Conservation (phyloP, 2,888 invertebrate species). For the Rotaria sp. region DNA sequence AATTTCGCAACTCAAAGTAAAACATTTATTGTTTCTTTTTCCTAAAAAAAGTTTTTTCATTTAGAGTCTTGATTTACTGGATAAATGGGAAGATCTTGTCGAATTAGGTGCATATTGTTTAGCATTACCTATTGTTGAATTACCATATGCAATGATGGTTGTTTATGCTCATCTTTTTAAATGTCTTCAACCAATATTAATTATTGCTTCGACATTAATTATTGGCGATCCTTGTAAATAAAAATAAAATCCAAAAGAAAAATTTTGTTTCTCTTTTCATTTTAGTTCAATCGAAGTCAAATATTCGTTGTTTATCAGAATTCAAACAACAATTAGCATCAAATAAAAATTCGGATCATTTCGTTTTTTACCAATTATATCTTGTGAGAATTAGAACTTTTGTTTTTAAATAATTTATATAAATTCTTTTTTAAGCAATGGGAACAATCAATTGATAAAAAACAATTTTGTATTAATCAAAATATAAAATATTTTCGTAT, state of each 20-base stretch:
- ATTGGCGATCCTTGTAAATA: conserved; percentile 10
- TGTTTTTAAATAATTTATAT: background rate
- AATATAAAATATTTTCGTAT: background rate
- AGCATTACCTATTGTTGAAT: background rate
- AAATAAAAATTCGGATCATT: conserved; percentile 7
- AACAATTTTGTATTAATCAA: background rate
- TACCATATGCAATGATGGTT: conserved; percentile 11
- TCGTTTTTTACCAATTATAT: background rate
- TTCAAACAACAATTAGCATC: background rate
- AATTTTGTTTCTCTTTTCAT: background rate
- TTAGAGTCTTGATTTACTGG: conserved; percentile 11
- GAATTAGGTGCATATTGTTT: conserved; percentile 5
- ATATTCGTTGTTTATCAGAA: background rate
- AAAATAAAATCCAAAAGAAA: no score
- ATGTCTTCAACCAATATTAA: conserved; percentile 7
- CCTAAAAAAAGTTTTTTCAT: background rate
- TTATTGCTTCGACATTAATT: background rate
- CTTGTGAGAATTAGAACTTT: background rate
- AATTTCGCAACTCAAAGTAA: background rate
- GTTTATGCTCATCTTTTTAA: conserved; percentile 19
- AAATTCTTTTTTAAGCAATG: background rate
- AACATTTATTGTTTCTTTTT: background rate
- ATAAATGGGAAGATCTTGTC: conserved; percentile 24
- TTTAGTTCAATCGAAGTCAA: background rate
- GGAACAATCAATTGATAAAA: background rate